phyloP scores from a whole-genome alignment of 1,140 invertebrate genomes.

The Choristoneura fumiferana region DNA sequence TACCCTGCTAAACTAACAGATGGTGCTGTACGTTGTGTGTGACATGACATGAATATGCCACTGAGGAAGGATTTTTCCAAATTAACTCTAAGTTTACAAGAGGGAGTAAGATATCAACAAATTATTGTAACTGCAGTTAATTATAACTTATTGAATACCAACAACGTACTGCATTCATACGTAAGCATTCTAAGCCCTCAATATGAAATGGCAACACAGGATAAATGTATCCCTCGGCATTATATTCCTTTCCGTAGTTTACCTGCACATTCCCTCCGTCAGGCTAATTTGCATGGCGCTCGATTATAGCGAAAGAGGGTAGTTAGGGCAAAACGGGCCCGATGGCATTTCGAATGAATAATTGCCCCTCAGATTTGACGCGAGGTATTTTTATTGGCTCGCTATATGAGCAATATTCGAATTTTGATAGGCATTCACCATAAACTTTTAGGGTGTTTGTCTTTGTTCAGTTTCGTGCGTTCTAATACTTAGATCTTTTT shows the following conservation, averaged over 20 bases:
- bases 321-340: constrained; percentile 38
- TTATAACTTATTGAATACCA: too few relatives aligned
- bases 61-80: too few relatives aligned
- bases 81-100: too few relatives aligned
- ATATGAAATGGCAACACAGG: not conserved
- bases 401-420: constrained; percentile 49
- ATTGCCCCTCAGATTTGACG: constrained; percentile 66
- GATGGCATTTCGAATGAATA: constrained; percentile 71
- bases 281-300: constrained; percentile 21
- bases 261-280: constrained; percentile 13
- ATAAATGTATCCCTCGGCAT: not conserved
- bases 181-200: too few relatives aligned
- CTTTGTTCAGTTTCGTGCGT: not conserved
- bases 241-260: constrained; percentile 10
- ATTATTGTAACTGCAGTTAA: too few relatives aligned
- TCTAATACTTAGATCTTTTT: not conserved
- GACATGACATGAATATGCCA: too few relatives aligned
- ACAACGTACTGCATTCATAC: too few relatives aligned
- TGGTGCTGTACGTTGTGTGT: too few relatives aligned
- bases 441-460: constrained; percentile 26
- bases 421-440: constrained; percentile 37
- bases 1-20: too few relatives aligned
- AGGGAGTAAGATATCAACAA: too few relatives aligned
- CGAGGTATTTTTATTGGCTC: constrained; percentile 69
- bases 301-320: constrained; percentile 25